phyloP scores from a whole-genome alignment of 2,888 invertebrate species.

The Agonopterix alstromeriana region DNA sequence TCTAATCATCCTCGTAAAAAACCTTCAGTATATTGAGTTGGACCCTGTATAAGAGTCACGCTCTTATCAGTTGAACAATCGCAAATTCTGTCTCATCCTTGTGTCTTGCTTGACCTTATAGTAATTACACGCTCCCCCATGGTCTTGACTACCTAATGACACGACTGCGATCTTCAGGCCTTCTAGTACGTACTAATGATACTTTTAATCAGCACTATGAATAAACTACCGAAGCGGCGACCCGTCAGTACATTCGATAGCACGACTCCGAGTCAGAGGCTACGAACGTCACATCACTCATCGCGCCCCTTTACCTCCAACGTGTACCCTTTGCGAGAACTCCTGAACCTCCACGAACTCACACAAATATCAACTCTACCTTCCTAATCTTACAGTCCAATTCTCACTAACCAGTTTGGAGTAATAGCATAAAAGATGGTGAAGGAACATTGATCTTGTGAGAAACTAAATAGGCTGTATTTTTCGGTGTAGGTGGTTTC shows the following conservation, averaged over 20 bases:
- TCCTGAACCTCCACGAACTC: slow-evolving; percentile 22
- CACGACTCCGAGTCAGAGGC: slow-evolving; percentile 56
- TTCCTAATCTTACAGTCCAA: slow-evolving; percentile 2
- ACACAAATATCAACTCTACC: slow-evolving; percentile 1
- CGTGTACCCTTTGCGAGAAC: slow-evolving; percentile 29
- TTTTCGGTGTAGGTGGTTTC: slow-evolving; percentile 12
- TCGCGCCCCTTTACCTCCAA: slow-evolving; percentile 51
- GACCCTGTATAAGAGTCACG: too few species aligned
- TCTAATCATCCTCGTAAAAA: too few species aligned
- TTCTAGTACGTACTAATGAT: background rate
- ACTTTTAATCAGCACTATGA: slow-evolving; percentile 25
- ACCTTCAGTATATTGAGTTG: too few species aligned
- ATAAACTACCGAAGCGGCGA: slow-evolving; percentile 25
- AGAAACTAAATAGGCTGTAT: background rate
- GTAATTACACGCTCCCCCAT: too few species aligned
- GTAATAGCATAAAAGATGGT: slow-evolving; percentile 5
- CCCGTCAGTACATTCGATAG: slow-evolving; percentile 33
- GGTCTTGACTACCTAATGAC: too few species aligned
- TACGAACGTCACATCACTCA: slow-evolving; percentile 65
- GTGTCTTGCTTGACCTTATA: too few species aligned
- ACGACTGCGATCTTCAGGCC: too few species aligned
- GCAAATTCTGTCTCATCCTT: too few species aligned
- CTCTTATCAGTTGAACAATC: too few species aligned
- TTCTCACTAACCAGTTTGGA: slow-evolving; percentile 1
- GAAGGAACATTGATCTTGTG: slow-evolving; percentile 15